These are phyloP conservation scores for Patagioenas fasciata DNA, from an alignment of 2,113 vertebrate genomes.

Conservation along the genomic window DNA sequence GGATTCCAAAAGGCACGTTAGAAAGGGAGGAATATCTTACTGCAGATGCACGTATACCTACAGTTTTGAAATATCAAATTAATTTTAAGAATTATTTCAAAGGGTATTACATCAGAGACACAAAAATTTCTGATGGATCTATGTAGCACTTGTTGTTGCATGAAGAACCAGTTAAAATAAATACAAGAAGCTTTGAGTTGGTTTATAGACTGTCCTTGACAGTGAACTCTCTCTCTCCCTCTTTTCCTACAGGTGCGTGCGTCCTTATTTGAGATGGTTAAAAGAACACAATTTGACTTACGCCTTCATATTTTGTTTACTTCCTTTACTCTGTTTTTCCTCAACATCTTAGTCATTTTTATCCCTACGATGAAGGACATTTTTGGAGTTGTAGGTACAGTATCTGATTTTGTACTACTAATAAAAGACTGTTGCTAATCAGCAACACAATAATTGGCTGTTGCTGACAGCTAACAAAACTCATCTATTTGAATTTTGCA, in stretches of 20 bases:
- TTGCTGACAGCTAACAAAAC: background rate
- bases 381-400: slow-evolving; percentile 82
- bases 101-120: background rate
- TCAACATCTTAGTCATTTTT: slow-evolving; percentile 81
- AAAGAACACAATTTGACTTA: slow-evolving; percentile 78
- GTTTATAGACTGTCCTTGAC: background rate
- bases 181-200: background rate
- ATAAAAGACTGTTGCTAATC: background rate
- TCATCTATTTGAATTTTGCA: slow-evolving; percentile 52
- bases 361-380: slow-evolving; percentile 84
- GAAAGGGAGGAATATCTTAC: background rate
- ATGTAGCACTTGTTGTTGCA: background rate
- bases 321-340: slow-evolving; percentile 71
- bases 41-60: background rate
- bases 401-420: slow-evolving; percentile 21
- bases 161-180: background rate
- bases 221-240: background rate
- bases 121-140: background rate
- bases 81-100: background rate
- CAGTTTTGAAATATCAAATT: background rate
- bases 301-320: slow-evolving; percentile 73
- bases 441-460: background rate
- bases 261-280: slow-evolving; percentile 78
- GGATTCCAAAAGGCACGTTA: background rate
- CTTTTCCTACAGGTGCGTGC: slow-evolving; percentile 76